Conservation (phyloP, 2,113 vertebrate species). For the Corythoichthys haematopterus region DNA sequence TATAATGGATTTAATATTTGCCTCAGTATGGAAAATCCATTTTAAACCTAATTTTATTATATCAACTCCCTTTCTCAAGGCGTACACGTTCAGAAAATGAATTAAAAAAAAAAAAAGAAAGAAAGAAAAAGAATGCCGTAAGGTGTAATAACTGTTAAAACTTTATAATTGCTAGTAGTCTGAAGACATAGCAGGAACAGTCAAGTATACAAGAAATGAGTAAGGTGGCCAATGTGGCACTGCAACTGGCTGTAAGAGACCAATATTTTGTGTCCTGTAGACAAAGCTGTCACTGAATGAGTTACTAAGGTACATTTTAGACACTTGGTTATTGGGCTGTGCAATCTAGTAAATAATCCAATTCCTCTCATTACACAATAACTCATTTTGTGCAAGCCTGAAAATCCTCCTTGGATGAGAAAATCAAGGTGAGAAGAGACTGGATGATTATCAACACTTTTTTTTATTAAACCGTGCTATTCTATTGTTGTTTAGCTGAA, state of each 20-base stretch:
- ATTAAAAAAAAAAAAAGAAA: background rate
- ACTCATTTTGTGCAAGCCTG: conserved; percentile 18
- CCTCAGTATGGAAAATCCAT: background rate
- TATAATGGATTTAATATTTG: background rate
- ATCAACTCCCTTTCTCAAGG: background rate
- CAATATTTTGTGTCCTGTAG: conserved; percentile 16
- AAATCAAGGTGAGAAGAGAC: conserved; percentile 1
- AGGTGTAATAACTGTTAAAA: conserved; percentile 20
- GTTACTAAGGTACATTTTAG: conserved; percentile 20
- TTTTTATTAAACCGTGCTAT: background rate
- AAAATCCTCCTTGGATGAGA: background rate
- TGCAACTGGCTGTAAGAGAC: conserved; percentile 19
- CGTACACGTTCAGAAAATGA: too few species aligned
- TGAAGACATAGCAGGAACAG: conserved; percentile 14
- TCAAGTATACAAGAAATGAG: background rate
- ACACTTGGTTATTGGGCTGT: conserved; percentile 24
- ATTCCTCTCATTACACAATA: conserved; percentile 27
- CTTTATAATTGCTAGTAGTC: conserved; percentile 1
- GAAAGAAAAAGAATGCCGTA: background rate
- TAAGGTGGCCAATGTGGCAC: background rate
- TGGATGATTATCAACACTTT: background rate
- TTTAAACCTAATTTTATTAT: background rate
- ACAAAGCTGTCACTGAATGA: conserved; percentile 25
- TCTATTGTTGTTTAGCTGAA: background rate
- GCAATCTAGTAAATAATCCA: conserved; percentile 31